Conservation (phyloP, 1,140 invertebrate species). For the Argopecten irradians region DNA sequence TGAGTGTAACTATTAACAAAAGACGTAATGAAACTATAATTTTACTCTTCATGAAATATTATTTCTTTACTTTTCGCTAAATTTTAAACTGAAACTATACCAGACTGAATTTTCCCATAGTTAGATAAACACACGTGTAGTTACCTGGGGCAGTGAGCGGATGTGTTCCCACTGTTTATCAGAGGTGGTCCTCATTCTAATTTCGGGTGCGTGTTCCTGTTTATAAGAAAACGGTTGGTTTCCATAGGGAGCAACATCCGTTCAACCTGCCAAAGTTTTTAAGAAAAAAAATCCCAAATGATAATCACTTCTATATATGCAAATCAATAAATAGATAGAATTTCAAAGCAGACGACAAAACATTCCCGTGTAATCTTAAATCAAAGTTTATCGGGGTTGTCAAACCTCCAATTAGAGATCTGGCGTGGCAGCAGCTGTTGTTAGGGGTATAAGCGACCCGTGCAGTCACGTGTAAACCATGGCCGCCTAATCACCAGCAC, state of each 20-base stretch:
- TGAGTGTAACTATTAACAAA: too few species aligned
- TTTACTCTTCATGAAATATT: too few species aligned
- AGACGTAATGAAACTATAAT: too few species aligned
- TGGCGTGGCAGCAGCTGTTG: neutral
- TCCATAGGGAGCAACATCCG: neutral
- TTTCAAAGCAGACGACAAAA: constrained; percentile 11
- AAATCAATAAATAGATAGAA: constrained; percentile 19
- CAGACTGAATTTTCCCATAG: constrained; percentile 21
- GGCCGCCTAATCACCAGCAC: neutral
- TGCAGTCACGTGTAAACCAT: neutral
- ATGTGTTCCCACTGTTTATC: constrained; percentile 12
- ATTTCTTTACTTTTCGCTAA: too few species aligned
- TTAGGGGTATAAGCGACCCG: neutral
- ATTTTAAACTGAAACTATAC: too few species aligned
- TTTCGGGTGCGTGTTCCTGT: neutral
- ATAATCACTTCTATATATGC: constrained; percentile 8
- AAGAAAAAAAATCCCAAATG: neutral
- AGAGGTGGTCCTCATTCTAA: neutral
- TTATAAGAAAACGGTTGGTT: neutral
- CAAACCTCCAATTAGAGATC: neutral
- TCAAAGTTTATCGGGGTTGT: constrained; percentile 21
- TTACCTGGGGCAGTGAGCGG: constrained; percentile 13
- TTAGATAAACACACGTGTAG: constrained; percentile 16
- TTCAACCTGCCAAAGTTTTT: neutral
- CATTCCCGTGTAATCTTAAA: constrained; percentile 11